Conservation (phyloP, 1,140 invertebrate genomes). For the Zaprionus tsacasi region DNA sequence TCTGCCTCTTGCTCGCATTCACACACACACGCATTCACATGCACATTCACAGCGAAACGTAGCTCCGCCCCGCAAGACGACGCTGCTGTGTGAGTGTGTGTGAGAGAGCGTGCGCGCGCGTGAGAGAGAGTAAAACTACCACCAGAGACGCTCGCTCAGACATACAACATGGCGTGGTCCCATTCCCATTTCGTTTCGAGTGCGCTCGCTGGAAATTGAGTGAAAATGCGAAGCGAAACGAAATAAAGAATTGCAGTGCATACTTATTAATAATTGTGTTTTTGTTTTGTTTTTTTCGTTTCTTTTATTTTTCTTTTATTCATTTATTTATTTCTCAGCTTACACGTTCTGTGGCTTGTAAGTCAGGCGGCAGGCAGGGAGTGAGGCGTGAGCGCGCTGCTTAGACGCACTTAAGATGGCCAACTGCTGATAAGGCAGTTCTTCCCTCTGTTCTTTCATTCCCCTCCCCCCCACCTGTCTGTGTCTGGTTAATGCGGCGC, state of each 20-base stretch:
- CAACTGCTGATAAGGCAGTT: constrained; percentile 39
- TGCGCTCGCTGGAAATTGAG: constrained; percentile 65
- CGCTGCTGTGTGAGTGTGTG: constrained; percentile 12
- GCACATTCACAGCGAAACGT: neutral
- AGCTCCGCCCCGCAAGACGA: constrained; percentile 62
- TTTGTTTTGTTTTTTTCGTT: constrained; percentile 19
- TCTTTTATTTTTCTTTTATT: constrained; percentile 19
- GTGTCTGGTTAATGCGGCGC: constrained; percentile 66
- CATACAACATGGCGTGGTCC: constrained; percentile 73
- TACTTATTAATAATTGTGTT: constrained; percentile 59
- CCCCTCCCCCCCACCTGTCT: neutral
- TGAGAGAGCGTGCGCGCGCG: constrained; percentile 17
- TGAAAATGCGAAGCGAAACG: constrained; percentile 44
- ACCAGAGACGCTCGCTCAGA: constrained; percentile 9
- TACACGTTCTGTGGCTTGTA: constrained; percentile 23
- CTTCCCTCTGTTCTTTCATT: constrained; percentile 5
- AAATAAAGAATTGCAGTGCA: constrained; percentile 23
- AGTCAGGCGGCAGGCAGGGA: constrained; percentile 2
- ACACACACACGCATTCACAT: too few relatives aligned
- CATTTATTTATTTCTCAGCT: too few relatives aligned
- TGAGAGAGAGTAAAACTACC: constrained; percentile 36
- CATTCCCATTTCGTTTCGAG: constrained; percentile 59
- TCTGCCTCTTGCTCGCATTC: neutral
- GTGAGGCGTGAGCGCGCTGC: constrained; percentile 50
- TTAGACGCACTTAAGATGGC: constrained; percentile 46